Evolutionary conservation across 2,113 vertebrate species (phyloP), one percentile per base, ranked within the genome.

Genomic region (Pituophis catenifer): DNA sequence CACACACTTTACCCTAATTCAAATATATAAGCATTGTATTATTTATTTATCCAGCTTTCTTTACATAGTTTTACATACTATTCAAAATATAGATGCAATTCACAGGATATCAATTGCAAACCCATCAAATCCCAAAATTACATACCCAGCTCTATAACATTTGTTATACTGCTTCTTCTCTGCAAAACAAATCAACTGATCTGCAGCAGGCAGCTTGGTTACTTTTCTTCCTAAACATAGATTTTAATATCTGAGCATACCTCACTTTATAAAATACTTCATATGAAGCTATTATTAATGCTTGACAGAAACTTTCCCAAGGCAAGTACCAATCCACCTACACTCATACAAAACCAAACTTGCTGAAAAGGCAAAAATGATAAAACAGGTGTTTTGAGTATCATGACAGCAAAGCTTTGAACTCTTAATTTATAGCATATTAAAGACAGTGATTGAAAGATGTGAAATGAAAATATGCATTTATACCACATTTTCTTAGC

Each of bases 301-400:
- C 86, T 87, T 44, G 52, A 26, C 38, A 87, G 48, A 13, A 93
- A n/a, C 54, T 93, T 90, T 87, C 92, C 92, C 57, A 90, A 86
- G 48, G n/a, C 19, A 0, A 86, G 54, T 38, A 33, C 13, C n/a
- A 62, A 52, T 58, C n/a, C 75, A 93, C 81, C 48, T 44, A 8
- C 54, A 65, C 86, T 90, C n/a, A 87, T 33, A 86, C 19, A 11
- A 90, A 8, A 21, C 23, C 44, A 50, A 81, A 29, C 23, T 59
- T 90, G 55, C 55, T 90, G 89, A 90, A 52, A 29, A 86, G 10
- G 75, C 57, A 87, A 58, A 86, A 62, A 54, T 86, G 26, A 50
- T 48, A 15, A 23, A 92, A 48, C 6, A 88, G 29, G 54, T 33
- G 6, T 90, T 50, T 59, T 59, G 29, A 86, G 85, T 38, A 19